These are phyloP conservation scores for Stomatorhinus walkeri DNA, from an alignment of 2,797 vertebrate genomes.

Conservation along the genomic window DNA sequence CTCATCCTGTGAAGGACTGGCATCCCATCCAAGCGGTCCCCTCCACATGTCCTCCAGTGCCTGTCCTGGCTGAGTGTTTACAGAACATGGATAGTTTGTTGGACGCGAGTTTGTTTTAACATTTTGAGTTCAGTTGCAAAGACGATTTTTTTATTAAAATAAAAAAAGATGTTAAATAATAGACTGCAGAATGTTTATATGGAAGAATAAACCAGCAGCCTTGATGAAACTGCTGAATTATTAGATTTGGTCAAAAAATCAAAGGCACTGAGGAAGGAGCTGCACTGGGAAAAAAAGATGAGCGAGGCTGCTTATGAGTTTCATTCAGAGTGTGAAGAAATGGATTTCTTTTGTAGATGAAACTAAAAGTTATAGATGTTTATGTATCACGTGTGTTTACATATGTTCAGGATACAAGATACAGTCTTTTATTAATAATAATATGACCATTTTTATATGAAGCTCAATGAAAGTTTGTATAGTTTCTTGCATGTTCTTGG, in stretches of 20 bases:
- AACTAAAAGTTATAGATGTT: not conserved
- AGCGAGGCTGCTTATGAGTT: not conserved
- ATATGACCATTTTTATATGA: not conserved
- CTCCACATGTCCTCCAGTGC: not conserved
- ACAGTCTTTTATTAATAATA: not conserved
- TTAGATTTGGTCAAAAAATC: not conserved
- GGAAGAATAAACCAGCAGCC: not conserved
- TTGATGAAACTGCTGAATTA: not conserved
- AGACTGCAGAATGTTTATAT: not conserved
- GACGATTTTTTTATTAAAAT: not conserved
- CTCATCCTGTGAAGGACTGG: not conserved
- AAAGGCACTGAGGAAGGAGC: not conserved
- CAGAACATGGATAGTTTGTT: not conserved
- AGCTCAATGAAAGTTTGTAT: not conserved
- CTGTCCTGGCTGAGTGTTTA: not conserved
- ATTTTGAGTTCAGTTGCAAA: not conserved
- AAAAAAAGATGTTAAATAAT: not conserved
- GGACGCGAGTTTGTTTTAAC: not conserved
- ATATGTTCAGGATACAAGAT: not conserved
- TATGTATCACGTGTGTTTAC: not conserved
- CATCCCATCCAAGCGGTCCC: not conserved
- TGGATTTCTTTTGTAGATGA: not conserved
- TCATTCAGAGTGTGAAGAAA: not conserved
- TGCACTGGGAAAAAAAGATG: not conserved
- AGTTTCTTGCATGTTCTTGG: not conserved